phyloP scores from a whole-genome alignment of 2,888 invertebrate species.

The Orthosia cruda region DNA sequence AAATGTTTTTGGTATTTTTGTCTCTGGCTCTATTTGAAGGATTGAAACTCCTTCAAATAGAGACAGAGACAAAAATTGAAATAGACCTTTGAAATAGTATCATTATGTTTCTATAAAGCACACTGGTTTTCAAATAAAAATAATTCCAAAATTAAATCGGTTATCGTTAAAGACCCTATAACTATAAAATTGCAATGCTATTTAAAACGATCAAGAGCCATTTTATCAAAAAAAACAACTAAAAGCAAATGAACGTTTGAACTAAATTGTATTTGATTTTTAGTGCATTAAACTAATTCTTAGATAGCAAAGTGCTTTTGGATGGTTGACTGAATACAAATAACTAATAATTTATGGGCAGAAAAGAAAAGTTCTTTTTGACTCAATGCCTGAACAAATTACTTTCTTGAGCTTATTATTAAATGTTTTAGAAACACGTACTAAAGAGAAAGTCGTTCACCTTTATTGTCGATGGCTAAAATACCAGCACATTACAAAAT shows the following conservation, averaged over 20 bases:
- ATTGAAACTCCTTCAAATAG: too few species aligned
- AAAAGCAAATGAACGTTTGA: background rate
- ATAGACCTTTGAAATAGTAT: too few species aligned
- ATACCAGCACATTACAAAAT: too few species aligned
- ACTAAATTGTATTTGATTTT: background rate
- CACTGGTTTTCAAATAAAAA: background rate
- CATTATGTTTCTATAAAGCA: too few species aligned
- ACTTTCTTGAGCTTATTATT: background rate
- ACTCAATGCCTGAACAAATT: conserved; percentile 6
- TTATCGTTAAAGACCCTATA: background rate
- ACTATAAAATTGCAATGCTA: background rate
- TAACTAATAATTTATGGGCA: background rate
- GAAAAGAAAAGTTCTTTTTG: background rate
- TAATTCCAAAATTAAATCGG: background rate
- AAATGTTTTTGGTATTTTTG: too few species aligned
- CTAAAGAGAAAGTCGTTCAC: background rate
- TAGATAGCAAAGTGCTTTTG: background rate
- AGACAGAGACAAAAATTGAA: too few species aligned
- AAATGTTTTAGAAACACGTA: background rate
- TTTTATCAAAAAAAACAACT: background rate
- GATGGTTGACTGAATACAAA: background rate
- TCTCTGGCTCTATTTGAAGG: too few species aligned
- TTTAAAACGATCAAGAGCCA: background rate
- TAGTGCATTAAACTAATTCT: background rate
- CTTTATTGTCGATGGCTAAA: background rate